These are phyloP conservation scores for Eurytoma californica DNA, from an alignment of 2,888 invertebrate species.

Conservation along the genomic window DNA sequence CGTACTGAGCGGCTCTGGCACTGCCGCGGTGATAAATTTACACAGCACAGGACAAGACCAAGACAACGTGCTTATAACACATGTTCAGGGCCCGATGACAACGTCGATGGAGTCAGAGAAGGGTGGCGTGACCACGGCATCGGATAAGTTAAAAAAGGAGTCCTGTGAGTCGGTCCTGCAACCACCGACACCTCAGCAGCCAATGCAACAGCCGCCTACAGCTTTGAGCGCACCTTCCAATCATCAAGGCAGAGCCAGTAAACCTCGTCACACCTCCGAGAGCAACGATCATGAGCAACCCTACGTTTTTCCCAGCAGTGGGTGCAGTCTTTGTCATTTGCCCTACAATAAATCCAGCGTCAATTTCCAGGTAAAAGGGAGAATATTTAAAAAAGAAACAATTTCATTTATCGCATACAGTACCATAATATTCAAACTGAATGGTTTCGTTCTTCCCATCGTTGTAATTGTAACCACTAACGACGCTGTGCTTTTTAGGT, in stretches of 20 bases:
- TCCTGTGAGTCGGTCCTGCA: too few relatives aligned
- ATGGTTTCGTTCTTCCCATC: background rate
- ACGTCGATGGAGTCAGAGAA: constrained; percentile 76
- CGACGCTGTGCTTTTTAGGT: constrained; percentile 79
- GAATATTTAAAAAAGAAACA: too few relatives aligned
- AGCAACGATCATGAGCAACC: constrained; percentile 73
- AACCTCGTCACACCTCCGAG: constrained; percentile 63
- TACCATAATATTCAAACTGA: background rate
- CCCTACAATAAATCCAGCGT: constrained; percentile 80
- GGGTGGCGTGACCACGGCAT: background rate
- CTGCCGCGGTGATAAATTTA: constrained; percentile 89
- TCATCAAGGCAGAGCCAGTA: constrained; percentile 52
- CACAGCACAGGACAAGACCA: constrained; percentile 74
- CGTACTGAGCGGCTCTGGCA: constrained; percentile 94
- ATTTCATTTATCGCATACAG: too few relatives aligned
- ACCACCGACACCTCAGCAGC: background rate
- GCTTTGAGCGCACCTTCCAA: constrained; percentile 27
- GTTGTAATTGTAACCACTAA: background rate
- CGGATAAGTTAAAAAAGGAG: too few relatives aligned
- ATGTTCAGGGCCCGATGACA: constrained; percentile 72
- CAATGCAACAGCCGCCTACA: constrained; percentile 7
- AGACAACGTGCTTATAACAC: constrained; percentile 63
- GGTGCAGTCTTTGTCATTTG: constrained; percentile 84
- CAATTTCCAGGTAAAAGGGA: constrained; percentile 80
- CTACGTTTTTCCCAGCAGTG: constrained; percentile 69